Percentiles rank a stretch among this genome's conserved stretches.
Conservation (phyloP, 1,140 invertebrate genomes). For the Drosophila ercepeae region DNA sequence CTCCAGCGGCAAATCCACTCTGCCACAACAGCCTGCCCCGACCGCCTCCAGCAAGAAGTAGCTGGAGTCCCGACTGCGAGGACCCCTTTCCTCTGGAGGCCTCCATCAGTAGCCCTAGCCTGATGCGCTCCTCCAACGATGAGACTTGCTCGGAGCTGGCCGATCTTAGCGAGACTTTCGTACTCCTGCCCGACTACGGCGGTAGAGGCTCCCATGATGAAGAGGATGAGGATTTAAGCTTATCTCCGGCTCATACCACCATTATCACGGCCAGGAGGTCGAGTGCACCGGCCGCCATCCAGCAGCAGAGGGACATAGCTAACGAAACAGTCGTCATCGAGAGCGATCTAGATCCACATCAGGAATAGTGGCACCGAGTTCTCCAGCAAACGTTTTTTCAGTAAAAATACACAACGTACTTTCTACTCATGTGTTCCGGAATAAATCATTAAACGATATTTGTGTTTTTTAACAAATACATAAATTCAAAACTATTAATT, state of each 20-base stretch:
- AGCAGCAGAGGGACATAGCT: constrained; percentile 18
- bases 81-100: constrained; percentile 62
- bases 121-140: constrained; percentile 73
- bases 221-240: constrained; percentile 44
- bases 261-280: constrained; percentile 63
- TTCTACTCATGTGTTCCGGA: constrained; percentile 43
- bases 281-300: constrained; percentile 53
- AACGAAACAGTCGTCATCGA: constrained; percentile 55
- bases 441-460: constrained; percentile 18
- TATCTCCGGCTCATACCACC: constrained; percentile 72
- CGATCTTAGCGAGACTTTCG: constrained; percentile 62
- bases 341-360: constrained; percentile 31
- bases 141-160: constrained; percentile 55
- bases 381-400: constrained; percentile 42
- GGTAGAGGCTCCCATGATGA: background rate
- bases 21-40: constrained; percentile 83
- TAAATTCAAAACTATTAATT: background rate
- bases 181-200: constrained; percentile 23
- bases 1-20: constrained; percentile 63
- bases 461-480: constrained; percentile 35
- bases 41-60: constrained; percentile 77
- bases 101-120: constrained; percentile 81
- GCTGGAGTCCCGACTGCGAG: constrained; percentile 57
- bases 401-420: constrained; percentile 25
- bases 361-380: constrained; percentile 33